phyloP scores from a whole-genome alignment of 2,888 invertebrate genomes.

The Pogonocherus hispidulus region DNA sequence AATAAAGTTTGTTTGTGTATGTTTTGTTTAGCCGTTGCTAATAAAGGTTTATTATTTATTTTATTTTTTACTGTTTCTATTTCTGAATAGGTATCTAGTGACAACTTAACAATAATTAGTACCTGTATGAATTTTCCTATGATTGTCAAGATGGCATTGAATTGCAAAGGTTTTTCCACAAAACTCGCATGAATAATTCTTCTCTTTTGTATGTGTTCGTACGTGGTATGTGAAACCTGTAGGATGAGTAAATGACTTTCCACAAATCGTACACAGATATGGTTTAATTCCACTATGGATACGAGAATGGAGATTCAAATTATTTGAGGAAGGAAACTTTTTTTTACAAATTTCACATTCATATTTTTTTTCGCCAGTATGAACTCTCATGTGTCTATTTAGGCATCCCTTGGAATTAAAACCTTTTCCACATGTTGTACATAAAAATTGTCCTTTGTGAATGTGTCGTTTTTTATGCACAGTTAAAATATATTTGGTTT shows the following conservation, averaged over 20 bases:
- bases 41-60: no score
- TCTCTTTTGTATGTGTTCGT: constrained; percentile 60
- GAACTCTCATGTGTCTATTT: constrained; percentile 55
- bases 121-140: constrained; percentile 61
- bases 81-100: no score
- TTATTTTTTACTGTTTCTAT: no score
- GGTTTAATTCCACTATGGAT: constrained; percentile 58
- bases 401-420: constrained; percentile 58
- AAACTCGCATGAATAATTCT: constrained; percentile 59
- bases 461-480: constrained; percentile 56
- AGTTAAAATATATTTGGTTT: constrained; percentile 57
- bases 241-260: constrained; percentile 57
- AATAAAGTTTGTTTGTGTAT: no score
- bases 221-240: constrained; percentile 59
- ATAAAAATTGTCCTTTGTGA: constrained; percentile 59
- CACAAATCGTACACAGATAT: constrained; percentile 58
- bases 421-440: constrained; percentile 56
- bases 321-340: constrained; percentile 56
- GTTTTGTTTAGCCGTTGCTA: no score
- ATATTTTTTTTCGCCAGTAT: constrained; percentile 59
- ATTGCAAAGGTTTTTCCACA: constrained; percentile 60
- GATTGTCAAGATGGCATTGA: constrained; percentile 59
- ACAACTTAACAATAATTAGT: no score
- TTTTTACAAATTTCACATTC: constrained; percentile 56
- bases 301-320: constrained; percentile 56